Evolutionary conservation across 2,797 vertebrate genomes (phyloP).

Genomic region (Anniella stebbinsi): DNA sequence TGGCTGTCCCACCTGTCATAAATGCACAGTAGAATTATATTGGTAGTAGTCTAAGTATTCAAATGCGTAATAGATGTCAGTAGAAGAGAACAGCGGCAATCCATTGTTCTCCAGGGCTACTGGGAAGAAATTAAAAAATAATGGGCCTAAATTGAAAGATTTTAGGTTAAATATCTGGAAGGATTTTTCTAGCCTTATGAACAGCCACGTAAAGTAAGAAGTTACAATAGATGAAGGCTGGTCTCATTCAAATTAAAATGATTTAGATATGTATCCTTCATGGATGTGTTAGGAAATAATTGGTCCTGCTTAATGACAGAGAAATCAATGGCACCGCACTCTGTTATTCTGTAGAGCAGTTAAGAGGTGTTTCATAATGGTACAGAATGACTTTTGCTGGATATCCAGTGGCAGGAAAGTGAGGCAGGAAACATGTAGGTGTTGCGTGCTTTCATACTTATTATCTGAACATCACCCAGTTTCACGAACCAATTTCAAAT

Average conservation of each 20-base stretch:
- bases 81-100: conserved; percentile 2
- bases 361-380: background rate
- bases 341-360: background rate
- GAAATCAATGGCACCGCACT: conserved; percentile 1
- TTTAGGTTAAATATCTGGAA: conserved; percentile 31
- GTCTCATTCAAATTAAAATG: background rate
- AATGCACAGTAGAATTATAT: conserved; percentile 1
- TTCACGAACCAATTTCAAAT: background rate
- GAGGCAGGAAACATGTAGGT: background rate
- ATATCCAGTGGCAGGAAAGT: background rate
- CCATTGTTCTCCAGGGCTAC: conserved; percentile 4
- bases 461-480: background rate
- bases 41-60: background rate
- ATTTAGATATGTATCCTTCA: conserved; percentile 16
- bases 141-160: conserved; percentile 26
- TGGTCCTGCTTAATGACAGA: background rate
- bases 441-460: background rate
- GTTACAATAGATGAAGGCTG: conserved; percentile 15
- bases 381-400: background rate
- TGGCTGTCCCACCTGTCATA: background rate
- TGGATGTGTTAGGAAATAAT: background rate
- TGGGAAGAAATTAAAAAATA: background rate
- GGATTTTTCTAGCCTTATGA: conserved; percentile 14
- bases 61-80: background rate
- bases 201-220: conserved; percentile 1